Evolutionary conservation across 2,113 vertebrate genomes (phyloP).

Genomic region (Corythornis cristatus): DNA sequence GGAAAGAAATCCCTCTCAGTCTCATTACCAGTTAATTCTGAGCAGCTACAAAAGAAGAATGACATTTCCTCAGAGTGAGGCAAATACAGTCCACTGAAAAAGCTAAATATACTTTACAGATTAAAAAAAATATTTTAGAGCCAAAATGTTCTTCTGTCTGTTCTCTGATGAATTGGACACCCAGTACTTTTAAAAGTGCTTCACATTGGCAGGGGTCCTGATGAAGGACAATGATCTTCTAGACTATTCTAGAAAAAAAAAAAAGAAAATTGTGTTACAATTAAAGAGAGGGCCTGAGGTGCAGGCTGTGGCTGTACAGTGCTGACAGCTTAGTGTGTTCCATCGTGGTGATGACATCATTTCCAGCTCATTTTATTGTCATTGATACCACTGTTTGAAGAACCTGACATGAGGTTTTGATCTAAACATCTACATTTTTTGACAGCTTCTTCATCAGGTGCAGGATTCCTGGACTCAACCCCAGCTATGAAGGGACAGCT

Average conservation of each 20-base stretch:
- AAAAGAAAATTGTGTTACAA: neutral
- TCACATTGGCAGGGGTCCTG: neutral
- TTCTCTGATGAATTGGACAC: neutral
- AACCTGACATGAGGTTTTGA: neutral
- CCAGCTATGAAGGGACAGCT: neutral
- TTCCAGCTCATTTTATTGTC: neutral
- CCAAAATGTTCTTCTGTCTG: neutral
- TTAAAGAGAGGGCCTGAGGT: neutral
- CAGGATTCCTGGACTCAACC: neutral
- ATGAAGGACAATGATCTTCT: neutral
- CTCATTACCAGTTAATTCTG: neutral
- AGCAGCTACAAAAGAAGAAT: neutral
- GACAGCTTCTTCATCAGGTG: neutral
- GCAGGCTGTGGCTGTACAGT: neutral
- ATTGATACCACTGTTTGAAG: neutral
- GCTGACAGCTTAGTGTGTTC: neutral
- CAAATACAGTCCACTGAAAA: neutral
- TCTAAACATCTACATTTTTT: neutral
- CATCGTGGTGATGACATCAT: fast-evolving
- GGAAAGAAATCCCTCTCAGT: neutral
- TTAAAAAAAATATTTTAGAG: neutral
- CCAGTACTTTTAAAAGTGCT: neutral
- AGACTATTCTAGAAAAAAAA: neutral
- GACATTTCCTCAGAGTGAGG: neutral
- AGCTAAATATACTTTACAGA: neutral